phyloP scores from a whole-genome alignment of 2,888 invertebrate genomes.

The Sarcophaga carnaria region DNA sequence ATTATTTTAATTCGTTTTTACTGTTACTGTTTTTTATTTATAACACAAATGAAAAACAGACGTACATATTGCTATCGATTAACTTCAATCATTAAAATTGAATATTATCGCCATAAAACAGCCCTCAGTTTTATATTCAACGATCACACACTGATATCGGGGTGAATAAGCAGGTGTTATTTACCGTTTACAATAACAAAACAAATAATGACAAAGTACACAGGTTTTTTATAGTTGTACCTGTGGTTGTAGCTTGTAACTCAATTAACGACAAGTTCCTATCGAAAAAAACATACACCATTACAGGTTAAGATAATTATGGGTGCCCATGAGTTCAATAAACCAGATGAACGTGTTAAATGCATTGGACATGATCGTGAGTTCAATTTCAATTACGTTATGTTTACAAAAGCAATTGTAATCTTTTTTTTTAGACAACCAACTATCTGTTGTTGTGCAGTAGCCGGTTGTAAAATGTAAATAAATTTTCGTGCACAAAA shows the following conservation, averaged over 20 bases:
- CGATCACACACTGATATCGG: too few relatives aligned
- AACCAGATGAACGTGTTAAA: constrained; percentile 51
- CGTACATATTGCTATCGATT: too few relatives aligned
- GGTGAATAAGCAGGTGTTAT: constrained; percentile 46
- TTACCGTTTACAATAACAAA: constrained; percentile 23
- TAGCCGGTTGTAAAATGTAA: too few relatives aligned
- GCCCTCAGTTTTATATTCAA: too few relatives aligned
- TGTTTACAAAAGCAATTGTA: background rate
- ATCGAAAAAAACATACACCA: background rate
- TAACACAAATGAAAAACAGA: too few relatives aligned
- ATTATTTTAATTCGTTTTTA: too few relatives aligned
- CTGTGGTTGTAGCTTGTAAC: constrained; percentile 8
- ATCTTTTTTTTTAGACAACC: background rate
- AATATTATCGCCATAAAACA: too few relatives aligned
- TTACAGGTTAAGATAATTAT: background rate
- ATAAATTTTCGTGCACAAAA: too few relatives aligned
- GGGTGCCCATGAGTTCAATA: constrained; percentile 52
- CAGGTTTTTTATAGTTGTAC: too few relatives aligned
- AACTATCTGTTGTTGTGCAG: background rate
- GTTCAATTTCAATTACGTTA: background rate
- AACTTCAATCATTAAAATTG: too few relatives aligned
- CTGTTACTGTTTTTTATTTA: too few relatives aligned
- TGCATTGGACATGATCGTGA: constrained; percentile 45
- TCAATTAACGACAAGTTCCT: constrained; percentile 20
- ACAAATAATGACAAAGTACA: too few relatives aligned